A percentile compares a stretch with the other conserved stretches of the same genome.
These are phyloP conservation scores for Brachionus manjavacas DNA, from an alignment of 1,140 invertebrate species.

Conservation along the genomic window DNA sequence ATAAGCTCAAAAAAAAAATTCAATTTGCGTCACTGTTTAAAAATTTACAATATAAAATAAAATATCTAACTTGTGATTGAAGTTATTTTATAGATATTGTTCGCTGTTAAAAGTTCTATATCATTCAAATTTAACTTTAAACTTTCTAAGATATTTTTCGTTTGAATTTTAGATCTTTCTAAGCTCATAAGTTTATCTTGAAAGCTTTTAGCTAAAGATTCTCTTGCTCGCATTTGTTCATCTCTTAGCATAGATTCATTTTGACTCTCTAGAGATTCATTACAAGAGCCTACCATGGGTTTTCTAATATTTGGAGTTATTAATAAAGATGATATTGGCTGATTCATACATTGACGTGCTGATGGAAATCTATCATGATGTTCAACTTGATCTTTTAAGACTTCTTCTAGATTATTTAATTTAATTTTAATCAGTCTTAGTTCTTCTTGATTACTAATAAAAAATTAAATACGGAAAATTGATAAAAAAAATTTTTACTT, in stretches of 20 bases:
- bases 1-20: neutral
- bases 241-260: neutral
- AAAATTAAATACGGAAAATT: neutral
- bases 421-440: neutral
- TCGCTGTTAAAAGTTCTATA: constrained; percentile 21
- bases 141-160: constrained; percentile 15
- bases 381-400: neutral
- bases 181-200: constrained; percentile 25
- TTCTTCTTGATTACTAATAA: constrained; percentile 26
- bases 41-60: neutral
- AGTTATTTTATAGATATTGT: constrained; percentile 36
- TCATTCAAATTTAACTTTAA: constrained; percentile 31
- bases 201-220: neutral
- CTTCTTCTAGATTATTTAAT: constrained; percentile 7
- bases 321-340: constrained; percentile 8
- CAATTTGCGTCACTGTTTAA: neutral
- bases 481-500: neutral
- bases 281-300: neutral
- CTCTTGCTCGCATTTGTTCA: constrained; percentile 11
- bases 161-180: constrained; percentile 37
- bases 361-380: neutral
- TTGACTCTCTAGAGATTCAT: neutral
- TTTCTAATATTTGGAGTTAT: constrained; percentile 27
- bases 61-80: constrained; percentile 8
- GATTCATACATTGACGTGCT: neutral